Conservation (phyloP, 2,797 vertebrate species). For the Babyrousa celebensis region DNA sequence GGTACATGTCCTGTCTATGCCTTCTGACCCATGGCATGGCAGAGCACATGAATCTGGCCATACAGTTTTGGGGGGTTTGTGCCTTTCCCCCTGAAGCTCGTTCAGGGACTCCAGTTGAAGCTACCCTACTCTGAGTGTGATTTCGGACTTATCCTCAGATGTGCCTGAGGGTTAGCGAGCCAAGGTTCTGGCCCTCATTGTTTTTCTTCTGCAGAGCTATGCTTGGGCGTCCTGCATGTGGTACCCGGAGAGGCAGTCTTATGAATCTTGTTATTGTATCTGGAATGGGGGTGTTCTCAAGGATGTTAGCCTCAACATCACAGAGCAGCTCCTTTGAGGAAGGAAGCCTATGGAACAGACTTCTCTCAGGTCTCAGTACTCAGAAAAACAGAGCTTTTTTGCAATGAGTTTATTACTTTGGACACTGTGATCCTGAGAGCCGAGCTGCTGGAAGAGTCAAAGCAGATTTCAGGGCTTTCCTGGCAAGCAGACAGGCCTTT, state of each 20-base stretch:
- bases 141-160: not conserved
- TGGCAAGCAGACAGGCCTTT: not conserved
- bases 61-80: not conserved
- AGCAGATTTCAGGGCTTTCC: not conserved
- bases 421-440: not conserved
- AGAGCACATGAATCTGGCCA: not conserved
- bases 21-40: not conserved
- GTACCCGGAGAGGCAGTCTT: not conserved
- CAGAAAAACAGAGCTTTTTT: not conserved
- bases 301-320: not conserved
- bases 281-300: not conserved
- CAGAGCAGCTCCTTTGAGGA: not conserved
- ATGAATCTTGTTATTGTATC: not conserved
- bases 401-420: not conserved
- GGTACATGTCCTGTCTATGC: not conserved
- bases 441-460: not conserved
- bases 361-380: not conserved
- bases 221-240: fast-evolving
- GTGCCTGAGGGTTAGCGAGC: not conserved
- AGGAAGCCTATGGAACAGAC: not conserved
- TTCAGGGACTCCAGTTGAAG: not conserved
- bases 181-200: not conserved
- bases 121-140: too few relatives aligned
- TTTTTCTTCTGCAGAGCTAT: conserved; percentile 38
- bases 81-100: not conserved